These are phyloP conservation scores for Urocyon cinereoargenteus DNA, from an alignment of 2,797 vertebrate species.

Conservation along the genomic window DNA sequence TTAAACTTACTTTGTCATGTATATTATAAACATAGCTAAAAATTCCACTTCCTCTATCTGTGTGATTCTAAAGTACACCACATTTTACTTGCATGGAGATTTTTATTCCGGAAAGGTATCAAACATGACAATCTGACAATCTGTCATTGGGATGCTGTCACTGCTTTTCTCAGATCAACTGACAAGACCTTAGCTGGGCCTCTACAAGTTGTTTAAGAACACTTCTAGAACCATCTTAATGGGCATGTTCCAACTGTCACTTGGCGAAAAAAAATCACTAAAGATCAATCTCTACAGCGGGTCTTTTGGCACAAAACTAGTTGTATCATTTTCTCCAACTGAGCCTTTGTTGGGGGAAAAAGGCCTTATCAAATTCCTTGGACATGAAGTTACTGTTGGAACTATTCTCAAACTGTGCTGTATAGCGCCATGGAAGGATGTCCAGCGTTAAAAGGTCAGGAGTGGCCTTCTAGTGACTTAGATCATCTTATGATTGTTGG, in stretches of 20 bases:
- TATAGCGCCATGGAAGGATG: neutral
- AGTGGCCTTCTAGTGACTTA: neutral
- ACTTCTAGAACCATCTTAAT: conserved; percentile 52
- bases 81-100: conserved; percentile 17
- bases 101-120: conserved; percentile 59
- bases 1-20: neutral
- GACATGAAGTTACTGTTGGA: conserved; percentile 37
- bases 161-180: conserved; percentile 48
- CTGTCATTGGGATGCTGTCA: conserved; percentile 48
- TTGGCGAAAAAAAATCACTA: neutral
- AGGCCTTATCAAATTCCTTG: conserved; percentile 38
- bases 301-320: conserved; percentile 54
- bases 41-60: neutral
- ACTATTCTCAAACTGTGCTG: neutral
- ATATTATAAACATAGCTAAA: neutral
- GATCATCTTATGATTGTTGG: neutral
- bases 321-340: conserved; percentile 41
- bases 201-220: conserved; percentile 43
- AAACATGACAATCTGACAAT: conserved; percentile 49
- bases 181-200: conserved; percentile 17
- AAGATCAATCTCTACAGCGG: neutral
- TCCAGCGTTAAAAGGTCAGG: neutral
- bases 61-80: conserved; percentile 22
- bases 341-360: conserved; percentile 29
- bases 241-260: conserved; percentile 51